Base-by-base conservation (phyloP, 2,888 invertebrate genomes). In the Trichogramma evanescens region DNA sequence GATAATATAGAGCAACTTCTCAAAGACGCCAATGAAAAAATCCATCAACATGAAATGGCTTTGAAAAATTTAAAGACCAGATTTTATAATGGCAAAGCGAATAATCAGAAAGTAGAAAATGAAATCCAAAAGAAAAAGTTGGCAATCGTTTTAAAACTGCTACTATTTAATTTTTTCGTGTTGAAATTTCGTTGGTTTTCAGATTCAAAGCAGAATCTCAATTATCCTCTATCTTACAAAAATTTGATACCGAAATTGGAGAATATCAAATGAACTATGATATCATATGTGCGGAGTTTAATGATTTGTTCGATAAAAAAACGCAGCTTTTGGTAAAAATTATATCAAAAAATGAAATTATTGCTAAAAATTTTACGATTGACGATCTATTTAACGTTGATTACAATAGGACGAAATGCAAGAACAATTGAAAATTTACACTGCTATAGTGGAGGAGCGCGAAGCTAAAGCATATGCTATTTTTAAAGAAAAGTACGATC, bases 201-300 rank as follows among this genome's bases (percentile, higher is more conserved):
- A 69, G 68, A 59, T 63, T 67, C 13, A 69, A 69, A 63, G 46
- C 62, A 6, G 69, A 69, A 53, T 66, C 66, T 2, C 68, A 69
- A 50, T 61, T 70, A 6, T 45, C 61, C n/a, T 64, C 63, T 9
- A 41, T 68, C 8, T 63, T 68, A 39, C 63, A 52, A 26, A 70
- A 69, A 53, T 70, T 59, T 48, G 67, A 70, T 40, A 54, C 64
- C 4, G 67, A 70, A 52, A 58, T 68, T 3, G 59, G 54, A 4
- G 69, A 65, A 10, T 59, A 60, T 10, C 65, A 68, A 54, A 54
- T 50, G 41, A 41, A 43, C 46, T 63, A 59, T 38, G 66, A 68
- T 7, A 53, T 63, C 41, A 44, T 69, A 4, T 50, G 43, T 6
- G 42, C 52, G 40, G 61, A 68, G 63, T 66, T 54, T 45, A 44